Evolutionary conservation across 1,140 invertebrate genomes (phyloP).

Genomic region (Drosophila truncata): DNA sequence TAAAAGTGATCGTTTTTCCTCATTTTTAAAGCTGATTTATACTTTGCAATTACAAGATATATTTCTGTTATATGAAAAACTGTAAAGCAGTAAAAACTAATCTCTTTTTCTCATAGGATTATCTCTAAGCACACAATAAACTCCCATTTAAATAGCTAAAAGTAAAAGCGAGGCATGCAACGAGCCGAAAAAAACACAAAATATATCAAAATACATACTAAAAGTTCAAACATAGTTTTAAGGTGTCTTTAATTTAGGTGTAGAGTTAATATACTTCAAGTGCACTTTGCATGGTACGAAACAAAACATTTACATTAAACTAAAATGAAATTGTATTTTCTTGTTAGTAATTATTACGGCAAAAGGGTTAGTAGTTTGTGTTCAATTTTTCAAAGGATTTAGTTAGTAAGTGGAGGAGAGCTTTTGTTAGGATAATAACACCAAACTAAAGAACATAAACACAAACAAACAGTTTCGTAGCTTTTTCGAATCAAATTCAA

Average conservation of each 20-base stretch:
- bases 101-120: not conserved
- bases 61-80: not conserved
- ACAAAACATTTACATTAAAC: conserved; percentile 64
- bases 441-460: conserved; percentile 75
- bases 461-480: conserved; percentile 42
- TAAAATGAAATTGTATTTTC: conserved; percentile 40
- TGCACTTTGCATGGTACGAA: conserved; percentile 54
- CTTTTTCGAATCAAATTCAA: conserved; percentile 62
- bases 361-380: conserved; percentile 54
- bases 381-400: conserved; percentile 28
- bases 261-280: conserved; percentile 47
- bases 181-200: conserved; percentile 34
- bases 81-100: not conserved
- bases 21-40: not conserved
- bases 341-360: conserved; percentile 59
- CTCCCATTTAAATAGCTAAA: conserved; percentile 30
- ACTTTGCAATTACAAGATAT: not conserved
- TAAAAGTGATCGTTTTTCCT: not conserved
- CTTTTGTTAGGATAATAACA: conserved; percentile 43
- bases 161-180: conserved; percentile 43
- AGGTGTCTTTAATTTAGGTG: conserved; percentile 27
- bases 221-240: conserved; percentile 17
- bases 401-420: conserved; percentile 12
- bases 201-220: conserved; percentile 21
- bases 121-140: not conserved